Percentiles rank a stretch among this genome's conserved stretches.
Conservation (phyloP, 2,797 vertebrate species). For the Pseudochirops cupreus region DNA sequence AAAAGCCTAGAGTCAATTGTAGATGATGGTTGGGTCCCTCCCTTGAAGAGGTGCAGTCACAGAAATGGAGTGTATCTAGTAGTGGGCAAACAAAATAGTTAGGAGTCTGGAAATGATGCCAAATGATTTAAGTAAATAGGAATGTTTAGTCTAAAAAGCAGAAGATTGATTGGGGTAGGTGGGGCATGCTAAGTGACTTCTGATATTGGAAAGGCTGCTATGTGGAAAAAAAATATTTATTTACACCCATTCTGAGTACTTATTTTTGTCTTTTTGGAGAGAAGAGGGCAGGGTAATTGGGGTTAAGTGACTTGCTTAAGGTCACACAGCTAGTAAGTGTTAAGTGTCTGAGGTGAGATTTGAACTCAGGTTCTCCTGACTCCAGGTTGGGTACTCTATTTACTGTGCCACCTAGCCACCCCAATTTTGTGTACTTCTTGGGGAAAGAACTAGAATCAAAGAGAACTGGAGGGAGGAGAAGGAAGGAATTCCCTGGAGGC, state of each 20-base stretch:
- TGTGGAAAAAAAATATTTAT: conserved; percentile 3
- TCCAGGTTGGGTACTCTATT: too few relatives aligned
- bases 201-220: not conserved
- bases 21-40: conserved; percentile 25
- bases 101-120: not conserved
- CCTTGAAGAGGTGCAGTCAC: not conserved
- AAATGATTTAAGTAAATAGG: conserved; percentile 4
- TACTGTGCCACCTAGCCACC: too few relatives aligned
- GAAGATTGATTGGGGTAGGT: not conserved
- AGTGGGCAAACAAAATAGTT: not conserved
- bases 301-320: too few relatives aligned
- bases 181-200: not conserved
- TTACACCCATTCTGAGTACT: not conserved
- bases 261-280: too few relatives aligned
- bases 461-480: too few relatives aligned
- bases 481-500: not conserved
- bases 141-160: not conserved
- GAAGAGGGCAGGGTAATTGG: too few relatives aligned
- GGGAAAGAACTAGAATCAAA: too few relatives aligned
- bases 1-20: conserved; percentile 56
- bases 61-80: not conserved
- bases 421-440: too few relatives aligned
- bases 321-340: too few relatives aligned
- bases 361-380: too few relatives aligned
- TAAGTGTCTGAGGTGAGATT: too few relatives aligned